phyloP scores from a whole-genome alignment of 2,797 vertebrate species.

The Chelon labrosus region DNA sequence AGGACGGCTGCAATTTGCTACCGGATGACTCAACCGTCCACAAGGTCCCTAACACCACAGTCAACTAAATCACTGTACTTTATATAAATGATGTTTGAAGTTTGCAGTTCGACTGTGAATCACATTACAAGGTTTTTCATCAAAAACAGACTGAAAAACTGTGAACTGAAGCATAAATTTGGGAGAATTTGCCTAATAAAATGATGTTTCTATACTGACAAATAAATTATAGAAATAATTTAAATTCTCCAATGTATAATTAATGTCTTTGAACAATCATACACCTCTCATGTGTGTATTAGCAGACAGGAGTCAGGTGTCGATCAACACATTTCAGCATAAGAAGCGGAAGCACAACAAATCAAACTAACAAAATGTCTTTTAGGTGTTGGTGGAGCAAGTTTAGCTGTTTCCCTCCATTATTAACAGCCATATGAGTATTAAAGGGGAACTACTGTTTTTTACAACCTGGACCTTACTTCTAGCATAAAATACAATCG shows the following conservation, averaged over 20 bases:
- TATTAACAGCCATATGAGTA: neutral
- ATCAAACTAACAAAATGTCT: neutral
- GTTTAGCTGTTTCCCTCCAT: neutral
- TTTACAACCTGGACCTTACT: no score
- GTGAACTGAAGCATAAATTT: no score
- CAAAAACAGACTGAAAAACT: no score
- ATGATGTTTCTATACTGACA: no score
- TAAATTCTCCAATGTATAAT: neutral
- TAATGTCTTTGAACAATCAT: neutral
- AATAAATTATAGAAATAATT: neutral
- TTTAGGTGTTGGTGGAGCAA: neutral
- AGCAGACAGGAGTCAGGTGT: neutral
- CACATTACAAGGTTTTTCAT: no score
- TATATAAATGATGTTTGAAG: neutral
- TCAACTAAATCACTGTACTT: neutral
- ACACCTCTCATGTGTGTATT: neutral
- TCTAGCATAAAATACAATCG: no score
- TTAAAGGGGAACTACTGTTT: no score
- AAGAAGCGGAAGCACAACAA: neutral
- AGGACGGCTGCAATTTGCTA: slow-evolving; percentile 45
- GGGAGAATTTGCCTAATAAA: no score
- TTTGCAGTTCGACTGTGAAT: no score
- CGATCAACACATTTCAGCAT: neutral
- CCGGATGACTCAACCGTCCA: slow-evolving; percentile 39
- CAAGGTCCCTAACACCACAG: slow-evolving; percentile 15